Percentiles rank a stretch among this genome's conserved stretches.
phyloP scores from a whole-genome alignment of 92 coral and sea anemone species.

The Desmophyllum pertusum region DNA sequence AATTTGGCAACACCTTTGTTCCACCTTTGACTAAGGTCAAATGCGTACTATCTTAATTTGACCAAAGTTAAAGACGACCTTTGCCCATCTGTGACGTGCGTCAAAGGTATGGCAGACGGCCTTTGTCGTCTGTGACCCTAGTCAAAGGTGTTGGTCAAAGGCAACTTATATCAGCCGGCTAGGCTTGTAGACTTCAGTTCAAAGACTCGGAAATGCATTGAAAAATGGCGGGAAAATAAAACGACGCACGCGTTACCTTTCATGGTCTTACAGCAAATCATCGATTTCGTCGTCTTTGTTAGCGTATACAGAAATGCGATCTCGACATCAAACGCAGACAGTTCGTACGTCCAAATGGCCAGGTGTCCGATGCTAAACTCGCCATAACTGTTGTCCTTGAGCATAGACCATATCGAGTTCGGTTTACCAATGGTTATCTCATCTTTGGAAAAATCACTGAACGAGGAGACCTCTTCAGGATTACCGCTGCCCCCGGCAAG shows the following conservation, averaged over 20 bases:
- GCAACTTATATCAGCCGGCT: no score
- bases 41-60: no score
- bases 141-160: no score
- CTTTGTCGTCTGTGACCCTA: no score
- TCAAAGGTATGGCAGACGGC: no score
- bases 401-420: conserved; percentile 43
- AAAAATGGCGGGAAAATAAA: no score
- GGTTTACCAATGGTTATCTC: conserved; percentile 77
- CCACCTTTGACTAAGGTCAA: no score
- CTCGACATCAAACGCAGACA: conserved; percentile 64
- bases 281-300: conserved; percentile 61
- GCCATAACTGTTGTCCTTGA: conserved; percentile 45
- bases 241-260: conserved; percentile 59
- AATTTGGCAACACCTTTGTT: no score
- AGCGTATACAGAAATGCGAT: conserved; percentile 71
- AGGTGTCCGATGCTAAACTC: conserved; percentile 85
- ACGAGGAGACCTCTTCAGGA: conserved; percentile 35
- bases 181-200: no score
- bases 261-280: conserved; percentile 73
- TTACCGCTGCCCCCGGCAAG: conserved; percentile 46
- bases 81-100: no score
- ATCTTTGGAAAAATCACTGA: not conserved
- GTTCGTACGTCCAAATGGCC: conserved; percentile 76
- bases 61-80: no score
- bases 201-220: no score